Base-by-base conservation (phyloP, 2,113 vertebrate genomes). In the Nerophis lumbriciformis region DNA sequence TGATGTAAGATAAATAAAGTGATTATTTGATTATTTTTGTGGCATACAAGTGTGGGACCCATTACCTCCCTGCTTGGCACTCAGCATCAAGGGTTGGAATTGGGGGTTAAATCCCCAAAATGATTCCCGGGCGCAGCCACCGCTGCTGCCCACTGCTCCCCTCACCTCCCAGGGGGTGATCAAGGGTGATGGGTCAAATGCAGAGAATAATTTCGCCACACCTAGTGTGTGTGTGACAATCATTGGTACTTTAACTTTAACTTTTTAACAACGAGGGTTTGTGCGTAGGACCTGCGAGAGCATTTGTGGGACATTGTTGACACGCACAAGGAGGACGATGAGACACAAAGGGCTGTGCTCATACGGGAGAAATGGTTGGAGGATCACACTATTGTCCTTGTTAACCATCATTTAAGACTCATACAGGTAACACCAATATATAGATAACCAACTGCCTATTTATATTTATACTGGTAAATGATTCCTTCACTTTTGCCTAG, bases 281-380 rank as follows among this genome's bases (percentile, higher is more conserved):
- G 10, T 69, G 2, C 38, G 6, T 77, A 99, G 95, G 93, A 95
- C 49, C 79, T 99, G 61, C 78, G 88, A 53, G 90, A 97, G 65
- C 83, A 85, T 48, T 86, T 98, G 36, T 95, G 93, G 93, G 92
- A 94, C 72, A 94, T 96, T 38, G 90, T 90, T 76, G 91, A 96
- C 16, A 88, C 84, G 10, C 88, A 89, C 64, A 95, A 88, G 56
- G 90, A 94, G 53, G 91, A 95, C 65, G 90, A 93, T 0, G 90
- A 91, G 67, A 87, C 90, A 55, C 93, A 97, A 72, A 84, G 73
- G 35, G 53, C 42, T 13, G 78, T 68, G 15, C 71, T 96, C 1
- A 88, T 92, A 74, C 81, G 77, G 0, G 77, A 91, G 16, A 85
- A 79, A 21, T 98, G 95, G 94, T 53, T 97, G 50, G 88, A 88